A percentile compares a stretch with the other conserved stretches of the same genome.
phyloP scores from a whole-genome alignment of 2,888 invertebrate species.

The Dynastes hyllus region DNA sequence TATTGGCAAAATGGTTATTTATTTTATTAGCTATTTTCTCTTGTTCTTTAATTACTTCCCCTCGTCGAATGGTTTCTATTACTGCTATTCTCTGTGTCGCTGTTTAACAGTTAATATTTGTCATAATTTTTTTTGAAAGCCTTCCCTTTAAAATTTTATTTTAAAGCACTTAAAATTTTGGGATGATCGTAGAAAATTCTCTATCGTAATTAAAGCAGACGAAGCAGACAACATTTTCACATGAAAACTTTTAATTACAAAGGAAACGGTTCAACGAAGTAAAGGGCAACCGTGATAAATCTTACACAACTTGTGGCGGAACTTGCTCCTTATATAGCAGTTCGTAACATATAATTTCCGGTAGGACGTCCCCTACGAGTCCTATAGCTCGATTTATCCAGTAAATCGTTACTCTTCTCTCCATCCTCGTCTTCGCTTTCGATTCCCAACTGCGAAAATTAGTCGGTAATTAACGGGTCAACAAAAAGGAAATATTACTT shows the following conservation, averaged over 20 bases:
- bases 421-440: too few relatives aligned
- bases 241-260: background rate
- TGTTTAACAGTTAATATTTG: too few relatives aligned
- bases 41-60: too few relatives aligned
- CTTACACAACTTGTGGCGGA: conserved; percentile 7
- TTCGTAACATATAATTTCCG: conserved; percentile 29
- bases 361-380: background rate
- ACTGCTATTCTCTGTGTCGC: too few relatives aligned
- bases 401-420: background rate
- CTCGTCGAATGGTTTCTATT: too few relatives aligned
- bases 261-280: background rate
- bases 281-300: background rate
- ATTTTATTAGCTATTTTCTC: too few relatives aligned
- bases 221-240: background rate
- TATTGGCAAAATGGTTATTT: too few relatives aligned
- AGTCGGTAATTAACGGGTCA: conserved; percentile 7
- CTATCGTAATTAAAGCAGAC: background rate
- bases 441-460: background rate
- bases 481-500: conserved; percentile 32
- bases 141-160: too few relatives aligned
- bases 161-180: too few relatives aligned
- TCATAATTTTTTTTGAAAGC: too few relatives aligned
- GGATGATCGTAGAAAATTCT: too few relatives aligned
- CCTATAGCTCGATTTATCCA: background rate
- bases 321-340: conserved; percentile 4